These are phyloP conservation scores for Acanthochromis polyacanthus DNA, from an alignment of 2,113 vertebrate genomes.

Conservation along the genomic window DNA sequence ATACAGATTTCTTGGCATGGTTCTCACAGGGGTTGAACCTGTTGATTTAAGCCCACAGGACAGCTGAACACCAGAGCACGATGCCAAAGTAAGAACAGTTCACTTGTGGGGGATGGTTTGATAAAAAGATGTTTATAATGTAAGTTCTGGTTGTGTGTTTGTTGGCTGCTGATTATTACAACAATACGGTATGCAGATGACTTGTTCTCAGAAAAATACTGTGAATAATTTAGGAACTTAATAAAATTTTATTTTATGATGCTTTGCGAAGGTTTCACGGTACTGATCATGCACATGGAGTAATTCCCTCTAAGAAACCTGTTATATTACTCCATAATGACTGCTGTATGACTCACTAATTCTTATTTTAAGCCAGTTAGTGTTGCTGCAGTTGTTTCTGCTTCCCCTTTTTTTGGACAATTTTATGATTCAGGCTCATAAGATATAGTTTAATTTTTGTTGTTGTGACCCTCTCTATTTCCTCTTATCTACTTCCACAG, in stretches of 20 bases:
- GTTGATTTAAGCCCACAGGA: constrained; percentile 42
- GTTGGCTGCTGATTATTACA: no score
- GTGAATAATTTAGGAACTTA: background rate
- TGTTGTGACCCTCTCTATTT: no score
- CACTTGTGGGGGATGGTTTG: background rate
- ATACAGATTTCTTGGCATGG: background rate
- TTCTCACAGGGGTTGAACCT: background rate
- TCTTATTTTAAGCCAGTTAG: no score
- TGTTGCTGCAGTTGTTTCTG: no score
- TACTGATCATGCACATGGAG: background rate
- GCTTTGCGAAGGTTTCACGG: background rate
- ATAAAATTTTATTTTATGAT: background rate
- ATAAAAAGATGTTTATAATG: constrained; percentile 1
- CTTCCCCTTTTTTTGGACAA: no score
- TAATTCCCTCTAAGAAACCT: background rate
- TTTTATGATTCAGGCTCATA: no score
- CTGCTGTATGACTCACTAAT: no score
- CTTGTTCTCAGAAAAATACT: background rate
- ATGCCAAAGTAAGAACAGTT: background rate
- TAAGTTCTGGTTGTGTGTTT: no score
- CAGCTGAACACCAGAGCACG: background rate
- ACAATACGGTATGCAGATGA: background rate
- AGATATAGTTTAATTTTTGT: no score
- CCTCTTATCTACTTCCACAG: no score
- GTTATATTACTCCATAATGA: background rate